Evolutionary conservation across 2,888 invertebrate genomes (phyloP).

Genomic region (Unio pictorum): DNA sequence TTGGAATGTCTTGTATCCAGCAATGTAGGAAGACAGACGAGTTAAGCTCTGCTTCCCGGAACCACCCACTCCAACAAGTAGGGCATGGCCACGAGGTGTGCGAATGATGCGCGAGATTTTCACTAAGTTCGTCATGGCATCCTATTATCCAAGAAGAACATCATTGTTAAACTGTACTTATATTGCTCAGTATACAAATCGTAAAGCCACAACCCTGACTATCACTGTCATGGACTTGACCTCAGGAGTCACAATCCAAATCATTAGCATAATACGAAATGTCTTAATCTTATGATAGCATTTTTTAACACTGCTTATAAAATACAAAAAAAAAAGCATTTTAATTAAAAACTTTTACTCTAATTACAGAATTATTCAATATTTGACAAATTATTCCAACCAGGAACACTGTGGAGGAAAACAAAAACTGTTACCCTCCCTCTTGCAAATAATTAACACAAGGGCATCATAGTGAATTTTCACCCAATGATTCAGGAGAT

Average conservation of each 20-base stretch:
- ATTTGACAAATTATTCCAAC: too few species aligned
- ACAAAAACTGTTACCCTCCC: too few species aligned
- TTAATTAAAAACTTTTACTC: too few species aligned
- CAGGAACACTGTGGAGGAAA: too few species aligned
- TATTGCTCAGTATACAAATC: background rate
- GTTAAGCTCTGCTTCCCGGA: slow-evolving; percentile 98
- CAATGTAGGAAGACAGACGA: slow-evolving; percentile 94
- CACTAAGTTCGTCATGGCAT: slow-evolving; percentile 95
- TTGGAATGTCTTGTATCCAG: slow-evolving; percentile 96
- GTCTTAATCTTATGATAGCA: too few species aligned
- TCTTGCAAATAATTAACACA: too few species aligned
- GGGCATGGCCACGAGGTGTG: slow-evolving; percentile 94
- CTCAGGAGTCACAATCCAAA: background rate
- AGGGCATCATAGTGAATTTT: too few species aligned
- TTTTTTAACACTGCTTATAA: too few species aligned
- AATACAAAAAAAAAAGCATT: too few species aligned
- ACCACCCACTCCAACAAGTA: slow-evolving; percentile 96
- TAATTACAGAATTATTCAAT: too few species aligned
- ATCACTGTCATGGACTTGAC: background rate
- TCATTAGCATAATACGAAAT: too few species aligned
- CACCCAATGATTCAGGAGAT: too few species aligned
- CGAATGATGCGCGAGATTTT: slow-evolving; percentile 94
- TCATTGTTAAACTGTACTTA: background rate
- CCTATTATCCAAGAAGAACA: slow-evolving; percentile 67
- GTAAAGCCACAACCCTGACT: background rate